Evolutionary conservation across 2,888 invertebrate genomes (phyloP).

Genomic region (Harmothoe impar): DNA sequence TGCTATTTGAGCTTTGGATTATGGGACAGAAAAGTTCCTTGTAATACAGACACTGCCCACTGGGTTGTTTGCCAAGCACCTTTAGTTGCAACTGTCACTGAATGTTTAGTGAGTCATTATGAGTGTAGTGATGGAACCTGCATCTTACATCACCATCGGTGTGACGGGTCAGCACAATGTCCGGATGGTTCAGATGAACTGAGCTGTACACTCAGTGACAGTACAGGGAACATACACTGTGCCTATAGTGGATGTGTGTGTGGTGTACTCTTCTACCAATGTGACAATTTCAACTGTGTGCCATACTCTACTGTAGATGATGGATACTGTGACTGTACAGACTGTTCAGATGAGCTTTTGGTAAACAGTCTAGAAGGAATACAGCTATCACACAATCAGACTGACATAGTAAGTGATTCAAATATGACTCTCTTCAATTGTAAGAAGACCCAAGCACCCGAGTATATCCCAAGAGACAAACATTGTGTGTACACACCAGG

Average conservation of each 20-base stretch:
- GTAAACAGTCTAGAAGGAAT: not conserved
- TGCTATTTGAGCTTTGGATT: too few species aligned
- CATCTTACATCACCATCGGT: not conserved
- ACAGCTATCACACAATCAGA: not conserved
- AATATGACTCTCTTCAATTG: not conserved
- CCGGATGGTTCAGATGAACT: not conserved
- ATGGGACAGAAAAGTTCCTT: not conserved
- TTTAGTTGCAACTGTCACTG: not conserved
- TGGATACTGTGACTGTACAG: not conserved
- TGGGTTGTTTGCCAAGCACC: not conserved
- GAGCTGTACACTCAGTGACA: not conserved
- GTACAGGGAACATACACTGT: not conserved
- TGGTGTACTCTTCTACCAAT: not conserved
- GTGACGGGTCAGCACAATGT: not conserved
- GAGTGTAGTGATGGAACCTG: not conserved
- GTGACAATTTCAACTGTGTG: not conserved
- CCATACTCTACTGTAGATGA: not conserved
- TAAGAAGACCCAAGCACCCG: not conserved
- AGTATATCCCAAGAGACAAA: too few species aligned
- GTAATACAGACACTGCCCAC: not conserved
- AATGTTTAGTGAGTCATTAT: constrained; percentile 29
- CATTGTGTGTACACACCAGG: not conserved
- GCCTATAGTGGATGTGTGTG: not conserved
- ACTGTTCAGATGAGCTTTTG: not conserved
- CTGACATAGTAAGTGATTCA: not conserved